These are phyloP conservation scores for Hydrotaea cyrtoneurina DNA, from an alignment of 2,888 invertebrate species.

Conservation along the genomic window DNA sequence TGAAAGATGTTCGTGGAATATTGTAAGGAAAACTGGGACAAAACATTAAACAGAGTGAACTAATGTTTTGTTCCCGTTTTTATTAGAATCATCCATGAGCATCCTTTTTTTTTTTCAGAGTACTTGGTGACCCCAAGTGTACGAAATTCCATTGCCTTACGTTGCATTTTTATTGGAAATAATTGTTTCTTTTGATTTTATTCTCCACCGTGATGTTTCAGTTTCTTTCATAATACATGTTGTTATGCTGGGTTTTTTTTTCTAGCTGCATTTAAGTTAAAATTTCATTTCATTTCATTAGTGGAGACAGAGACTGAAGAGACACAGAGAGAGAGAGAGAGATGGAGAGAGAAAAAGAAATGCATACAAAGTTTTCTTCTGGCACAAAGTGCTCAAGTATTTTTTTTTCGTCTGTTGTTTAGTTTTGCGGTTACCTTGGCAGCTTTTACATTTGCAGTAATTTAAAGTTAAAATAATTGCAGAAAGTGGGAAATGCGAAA, in stretches of 20 bases:
- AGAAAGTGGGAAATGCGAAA: neutral
- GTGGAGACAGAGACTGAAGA: slow-evolving; percentile 53
- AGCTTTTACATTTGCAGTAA: slow-evolving; percentile 60
- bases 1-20: too few species aligned
- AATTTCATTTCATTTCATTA: slow-evolving; percentile 59
- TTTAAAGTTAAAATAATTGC: slow-evolving; percentile 61
- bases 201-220: slow-evolving; percentile 1
- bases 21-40: too few species aligned
- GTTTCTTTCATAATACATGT: neutral
- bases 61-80: too few species aligned
- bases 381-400: slow-evolving; percentile 41
- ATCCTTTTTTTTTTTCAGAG: too few species aligned
- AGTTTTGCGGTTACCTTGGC: slow-evolving; percentile 57
- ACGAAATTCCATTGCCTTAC: neutral
- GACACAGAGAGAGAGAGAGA: neutral
- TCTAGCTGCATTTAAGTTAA: slow-evolving; percentile 40
- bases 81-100: too few species aligned
- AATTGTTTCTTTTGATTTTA: neutral
- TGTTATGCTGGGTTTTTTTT: neutral
- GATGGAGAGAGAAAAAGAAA: slow-evolving; percentile 13
- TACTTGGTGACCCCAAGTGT: too few species aligned
- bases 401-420: neutral
- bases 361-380: slow-evolving; percentile 37
- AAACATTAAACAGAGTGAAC: too few species aligned
- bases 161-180: slow-evolving; percentile 16